Base-by-base conservation (phyloP, 2,113 vertebrate species). In the Nettapus auritus region DNA sequence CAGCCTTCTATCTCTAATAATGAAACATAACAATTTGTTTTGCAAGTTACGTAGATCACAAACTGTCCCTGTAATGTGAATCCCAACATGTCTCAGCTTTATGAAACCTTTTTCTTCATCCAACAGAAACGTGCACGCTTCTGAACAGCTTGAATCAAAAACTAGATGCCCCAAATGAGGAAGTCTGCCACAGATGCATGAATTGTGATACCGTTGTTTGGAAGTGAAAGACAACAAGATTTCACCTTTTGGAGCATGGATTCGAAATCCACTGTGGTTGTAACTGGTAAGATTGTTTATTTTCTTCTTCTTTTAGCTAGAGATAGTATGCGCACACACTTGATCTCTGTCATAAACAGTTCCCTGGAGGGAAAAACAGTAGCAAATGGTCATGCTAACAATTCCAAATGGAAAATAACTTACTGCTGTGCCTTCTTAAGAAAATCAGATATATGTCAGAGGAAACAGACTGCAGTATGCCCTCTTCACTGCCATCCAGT, bases 261-360 rank as follows among this genome's bases (percentile, higher is more conserved):
- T 73, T 90, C 95, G 22, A 85, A 46, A 89, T 74, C 96, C 81
- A 97, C 86, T 6, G 93, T 98, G 93, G 94, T 98, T 82, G 96
- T 98, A 71, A 98, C 98, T 29, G 97, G 97, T 98, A 95, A 98
- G 97, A 50, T 88, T 56, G 88, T 60, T 40, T 34, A 16, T 59
- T 85, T 81, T 74, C 18, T n/a, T 73, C 76, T 85, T 93, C 86
- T 96, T 96, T 85, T 84, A 93, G 88, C 82, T 62, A 68, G 63
- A 50, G 59, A 86, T 28, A 85, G 90, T 94, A 92, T 79, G 74
- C n/a, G 64, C 5, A 22, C 50, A 74, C 75, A 78, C 88, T 87
- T 56, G 90, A 74, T 93, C 73, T 93, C 64, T 91, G 64, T 93
- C 29, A 9, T 85, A 95, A 94, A 97, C 59, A 82, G 68, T 83